Evolutionary conservation across 2,113 vertebrate species (phyloP), one percentile per base, ranked within the genome.

Genomic region (Pterophyllum scalare): DNA sequence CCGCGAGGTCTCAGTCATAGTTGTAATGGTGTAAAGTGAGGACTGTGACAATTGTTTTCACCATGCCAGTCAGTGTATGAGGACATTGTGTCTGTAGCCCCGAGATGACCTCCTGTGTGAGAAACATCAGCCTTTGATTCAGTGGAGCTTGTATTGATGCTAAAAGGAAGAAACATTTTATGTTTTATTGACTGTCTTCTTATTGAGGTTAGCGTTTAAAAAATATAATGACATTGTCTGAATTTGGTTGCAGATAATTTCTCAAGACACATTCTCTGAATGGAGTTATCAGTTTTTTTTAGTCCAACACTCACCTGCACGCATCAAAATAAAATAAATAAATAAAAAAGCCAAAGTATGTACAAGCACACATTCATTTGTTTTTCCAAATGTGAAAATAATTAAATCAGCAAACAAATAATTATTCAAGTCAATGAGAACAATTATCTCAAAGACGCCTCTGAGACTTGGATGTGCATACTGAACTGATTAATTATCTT

Each of bases 381-480:
- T 95, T 96, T 28, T 95, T 95, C 92, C 85, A 94, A 94, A 96
- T 95, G 92, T 79, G 89, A 95, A 93, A 94, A 95, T 95, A 95
- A 96, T 96, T 96, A 94, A 95, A 96, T 94, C 93, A 90, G 94
- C 94, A 96, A 96, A 96, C 95, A 96, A 96, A 96, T 96, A 96
- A 96, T 96, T 96, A 96, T 95, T 95, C 93, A 94, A 96, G 95
- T 96, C 95, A 96, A 95, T 95, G 95, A 94, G 95, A 96, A 96
- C 96, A 96, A 96, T 96, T 96, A 96, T 92, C 94, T 95, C 92
- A 94, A 95, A 95, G 93, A 95, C 46, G 92, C 95, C 95, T 96
- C 92, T 91, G 96, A 96, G 96, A 95, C 95, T 95, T 91, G 93
- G 80, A 93, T 91, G 87, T 93, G 95, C 95, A 95, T 93, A 92